Percentiles rank a stretch among this genome's conserved stretches.
These are phyloP conservation scores for Quadroppia sp. DNA, from an alignment of 2,888 invertebrate genomes.

Conservation along the genomic window DNA sequence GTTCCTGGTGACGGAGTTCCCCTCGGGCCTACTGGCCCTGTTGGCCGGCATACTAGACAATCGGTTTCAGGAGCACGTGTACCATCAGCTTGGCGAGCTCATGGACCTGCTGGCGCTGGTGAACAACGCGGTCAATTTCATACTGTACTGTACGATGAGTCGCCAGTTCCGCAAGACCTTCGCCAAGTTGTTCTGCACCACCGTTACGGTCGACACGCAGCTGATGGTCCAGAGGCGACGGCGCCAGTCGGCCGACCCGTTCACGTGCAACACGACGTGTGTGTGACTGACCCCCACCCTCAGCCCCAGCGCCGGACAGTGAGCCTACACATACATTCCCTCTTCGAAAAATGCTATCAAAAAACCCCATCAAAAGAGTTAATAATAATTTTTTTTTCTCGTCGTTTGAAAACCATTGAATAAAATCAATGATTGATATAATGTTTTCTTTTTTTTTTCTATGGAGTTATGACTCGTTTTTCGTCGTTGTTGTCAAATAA, in stretches of 20 bases:
- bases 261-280: conserved; percentile 26
- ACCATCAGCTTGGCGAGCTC: conserved; percentile 63
- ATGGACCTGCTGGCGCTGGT: conserved; percentile 84
- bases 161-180: conserved; percentile 72
- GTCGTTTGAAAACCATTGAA: too few relatives aligned
- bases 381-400: too few relatives aligned
- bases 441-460: too few relatives aligned
- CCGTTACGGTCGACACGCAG: background rate
- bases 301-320: background rate
- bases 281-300: conserved; percentile 4
- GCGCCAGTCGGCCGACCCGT: background rate
- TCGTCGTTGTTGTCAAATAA: too few relatives aligned
- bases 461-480: too few relatives aligned
- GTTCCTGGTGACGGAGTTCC: conserved; percentile 83
- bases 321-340: background rate
- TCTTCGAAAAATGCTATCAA: background rate
- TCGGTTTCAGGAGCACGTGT: conserved; percentile 61
- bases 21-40: conserved; percentile 70
- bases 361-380: too few relatives aligned
- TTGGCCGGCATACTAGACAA: conserved; percentile 69
- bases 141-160: conserved; percentile 90
- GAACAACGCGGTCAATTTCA: conserved; percentile 88
- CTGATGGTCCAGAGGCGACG: background rate
- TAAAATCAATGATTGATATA: too few relatives aligned
- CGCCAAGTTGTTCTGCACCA: conserved; percentile 59